Conservation (phyloP, 2,888 invertebrate species). For the Reticulitermes lucifugus region DNA sequence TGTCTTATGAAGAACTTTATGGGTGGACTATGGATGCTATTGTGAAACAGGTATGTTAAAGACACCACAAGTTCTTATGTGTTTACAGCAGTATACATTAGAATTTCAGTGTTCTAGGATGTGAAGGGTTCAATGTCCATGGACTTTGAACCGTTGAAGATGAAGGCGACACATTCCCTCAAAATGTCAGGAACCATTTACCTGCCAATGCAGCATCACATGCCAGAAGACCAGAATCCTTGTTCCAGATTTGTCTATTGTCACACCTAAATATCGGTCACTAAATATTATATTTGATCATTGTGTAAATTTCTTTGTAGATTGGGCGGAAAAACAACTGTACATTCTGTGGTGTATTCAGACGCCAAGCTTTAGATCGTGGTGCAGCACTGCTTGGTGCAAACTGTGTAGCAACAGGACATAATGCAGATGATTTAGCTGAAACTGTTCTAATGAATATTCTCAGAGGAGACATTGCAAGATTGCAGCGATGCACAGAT, state of each 20-base stretch:
- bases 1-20: slow-evolving; percentile 97
- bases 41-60: slow-evolving; percentile 69
- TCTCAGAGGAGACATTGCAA: slow-evolving; percentile 94
- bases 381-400: slow-evolving; percentile 91
- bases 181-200: too few relatives aligned
- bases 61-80: too few relatives aligned
- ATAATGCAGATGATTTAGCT: slow-evolving; percentile 98
- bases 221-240: too few relatives aligned
- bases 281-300: too few relatives aligned
- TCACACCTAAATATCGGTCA: not conserved
- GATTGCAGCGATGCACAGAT: slow-evolving; percentile 91
- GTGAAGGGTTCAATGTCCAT: too few relatives aligned
- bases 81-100: too few relatives aligned
- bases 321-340: slow-evolving; percentile 94
- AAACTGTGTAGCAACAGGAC: slow-evolving; percentile 95
- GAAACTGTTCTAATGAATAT: slow-evolving; percentile 99
- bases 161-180: too few relatives aligned
- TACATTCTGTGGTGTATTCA: slow-evolving; percentile 95
- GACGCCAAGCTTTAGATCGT: slow-evolving; percentile 95
- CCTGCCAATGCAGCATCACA: too few relatives aligned
- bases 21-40: slow-evolving; percentile 99
- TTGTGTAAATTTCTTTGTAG: slow-evolving; percentile 58
- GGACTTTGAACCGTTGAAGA: too few relatives aligned
- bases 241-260: not conserved
- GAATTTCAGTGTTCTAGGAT: too few relatives aligned